phyloP scores from a whole-genome alignment of 2,888 invertebrate genomes.

The Gastracanthus pulcherrimus region DNA sequence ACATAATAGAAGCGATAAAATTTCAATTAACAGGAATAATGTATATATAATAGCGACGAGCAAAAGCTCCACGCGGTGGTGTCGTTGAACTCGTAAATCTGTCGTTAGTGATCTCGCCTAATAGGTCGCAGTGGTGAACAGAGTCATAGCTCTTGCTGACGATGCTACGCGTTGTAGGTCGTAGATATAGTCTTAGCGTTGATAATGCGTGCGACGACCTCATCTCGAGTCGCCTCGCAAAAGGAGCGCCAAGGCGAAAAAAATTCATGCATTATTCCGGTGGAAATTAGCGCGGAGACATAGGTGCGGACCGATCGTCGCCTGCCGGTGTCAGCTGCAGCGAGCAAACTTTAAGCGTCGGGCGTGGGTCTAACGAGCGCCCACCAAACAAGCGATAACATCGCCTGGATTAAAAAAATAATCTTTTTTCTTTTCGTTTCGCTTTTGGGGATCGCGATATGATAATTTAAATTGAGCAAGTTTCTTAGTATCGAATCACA shows the following conservation, averaged over 20 bases:
- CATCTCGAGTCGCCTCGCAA: background rate
- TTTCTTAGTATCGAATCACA: background rate
- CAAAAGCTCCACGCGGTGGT: background rate
- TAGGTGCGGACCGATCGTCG: too few relatives aligned
- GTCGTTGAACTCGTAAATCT: constrained; percentile 36
- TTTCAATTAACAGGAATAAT: background rate
- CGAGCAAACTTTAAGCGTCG: too few relatives aligned
- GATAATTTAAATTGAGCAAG: background rate
- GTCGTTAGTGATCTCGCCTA: background rate
- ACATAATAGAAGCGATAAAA: background rate
- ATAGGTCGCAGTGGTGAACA: background rate
- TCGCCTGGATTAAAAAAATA: background rate
- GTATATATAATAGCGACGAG: too few relatives aligned
- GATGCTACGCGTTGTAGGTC: background rate
- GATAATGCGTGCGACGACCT: constrained; percentile 22
- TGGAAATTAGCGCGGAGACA: background rate
- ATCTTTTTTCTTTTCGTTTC: background rate
- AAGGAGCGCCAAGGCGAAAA: background rate
- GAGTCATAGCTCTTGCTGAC: too few relatives aligned
- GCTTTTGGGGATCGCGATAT: background rate
- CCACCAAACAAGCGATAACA: background rate
- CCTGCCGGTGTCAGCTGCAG: too few relatives aligned
- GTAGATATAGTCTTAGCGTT: background rate
- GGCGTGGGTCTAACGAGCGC: too few relatives aligned
- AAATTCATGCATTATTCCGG: constrained; percentile 38